Percentiles rank a stretch among this genome's conserved stretches.
phyloP scores from a whole-genome alignment of 2,113 vertebrate genomes.

The Spheniscus mendiculus region DNA sequence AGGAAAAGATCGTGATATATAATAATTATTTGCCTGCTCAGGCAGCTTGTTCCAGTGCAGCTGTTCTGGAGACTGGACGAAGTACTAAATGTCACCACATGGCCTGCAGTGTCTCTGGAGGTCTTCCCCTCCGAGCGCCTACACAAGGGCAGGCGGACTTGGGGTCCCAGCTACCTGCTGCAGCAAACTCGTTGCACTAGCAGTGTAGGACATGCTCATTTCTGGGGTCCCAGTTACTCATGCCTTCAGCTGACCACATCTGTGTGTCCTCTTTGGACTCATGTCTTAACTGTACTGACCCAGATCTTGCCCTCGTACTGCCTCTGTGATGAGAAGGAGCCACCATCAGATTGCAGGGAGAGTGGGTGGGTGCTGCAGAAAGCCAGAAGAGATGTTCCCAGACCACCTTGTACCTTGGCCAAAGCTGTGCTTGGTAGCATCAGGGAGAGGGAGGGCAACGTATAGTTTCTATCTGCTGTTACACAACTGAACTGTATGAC shows the following conservation, averaged over 20 bases:
- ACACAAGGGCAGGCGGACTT: accelerated
- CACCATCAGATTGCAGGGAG: neutral
- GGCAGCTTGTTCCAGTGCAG: neutral
- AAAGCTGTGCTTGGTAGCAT: neutral
- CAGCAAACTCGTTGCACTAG: neutral
- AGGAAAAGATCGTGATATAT: neutral
- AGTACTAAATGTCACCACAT: neutral
- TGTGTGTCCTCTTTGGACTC: neutral
- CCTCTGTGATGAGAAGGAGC: neutral
- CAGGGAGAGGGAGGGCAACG: accelerated
- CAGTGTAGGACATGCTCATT: neutral
- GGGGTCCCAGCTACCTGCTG: neutral
- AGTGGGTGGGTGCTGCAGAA: neutral
- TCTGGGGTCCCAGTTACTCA: neutral
- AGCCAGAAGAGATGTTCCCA: neutral
- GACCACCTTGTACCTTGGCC: neutral
- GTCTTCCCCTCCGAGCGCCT: neutral
- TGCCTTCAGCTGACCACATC: neutral
- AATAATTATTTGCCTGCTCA: neutral
- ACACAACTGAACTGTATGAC: neutral
- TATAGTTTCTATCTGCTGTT: neutral
- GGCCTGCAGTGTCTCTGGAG: neutral
- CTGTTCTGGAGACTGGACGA: neutral
- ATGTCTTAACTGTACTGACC: accelerated
- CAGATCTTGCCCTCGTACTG: neutral